These are phyloP conservation scores for Psilopsiagon aymara DNA, from an alignment of 2,113 vertebrate genomes.

Conservation along the genomic window DNA sequence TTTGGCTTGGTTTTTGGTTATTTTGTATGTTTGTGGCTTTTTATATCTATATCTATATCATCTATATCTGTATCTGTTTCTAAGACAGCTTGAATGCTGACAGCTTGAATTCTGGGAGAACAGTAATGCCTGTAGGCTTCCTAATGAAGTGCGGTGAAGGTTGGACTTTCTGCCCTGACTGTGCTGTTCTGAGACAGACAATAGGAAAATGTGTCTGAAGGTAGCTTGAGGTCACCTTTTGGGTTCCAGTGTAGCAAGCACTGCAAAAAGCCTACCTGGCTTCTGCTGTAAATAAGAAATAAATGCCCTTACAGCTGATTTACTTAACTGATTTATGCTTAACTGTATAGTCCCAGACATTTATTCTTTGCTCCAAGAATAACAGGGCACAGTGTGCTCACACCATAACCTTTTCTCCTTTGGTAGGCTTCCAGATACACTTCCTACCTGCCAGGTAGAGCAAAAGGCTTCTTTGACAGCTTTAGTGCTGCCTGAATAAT, in stretches of 20 bases:
- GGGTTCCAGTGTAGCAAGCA: not conserved
- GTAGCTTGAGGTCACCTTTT: not conserved
- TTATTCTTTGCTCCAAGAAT: not conserved
- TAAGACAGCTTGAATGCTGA: not conserved
- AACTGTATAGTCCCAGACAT: not conserved
- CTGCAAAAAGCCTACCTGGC: not conserved
- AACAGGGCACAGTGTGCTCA: not conserved
- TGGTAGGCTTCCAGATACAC: not conserved
- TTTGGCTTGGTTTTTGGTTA: not conserved
- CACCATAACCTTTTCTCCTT: not conserved
- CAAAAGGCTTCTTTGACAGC: not conserved
- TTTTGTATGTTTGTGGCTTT: not conserved
- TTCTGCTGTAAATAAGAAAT: not conserved
- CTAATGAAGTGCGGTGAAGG: not conserved
- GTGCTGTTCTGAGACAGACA: not conserved
- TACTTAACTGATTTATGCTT: not conserved
- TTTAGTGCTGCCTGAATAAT: not conserved
- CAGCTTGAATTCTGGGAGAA: not conserved
- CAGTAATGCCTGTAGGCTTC: not conserved
- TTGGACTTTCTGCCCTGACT: not conserved
- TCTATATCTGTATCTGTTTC: no score
- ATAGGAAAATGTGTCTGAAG: not conserved
- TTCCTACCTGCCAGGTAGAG: not conserved
- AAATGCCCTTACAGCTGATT: not conserved
- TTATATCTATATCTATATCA: not conserved